A percentile compares a stretch with the other conserved stretches of the same genome.
Evolutionary conservation across 2,113 vertebrate genomes (phyloP).

Genomic region (Gymnogyps californianus): DNA sequence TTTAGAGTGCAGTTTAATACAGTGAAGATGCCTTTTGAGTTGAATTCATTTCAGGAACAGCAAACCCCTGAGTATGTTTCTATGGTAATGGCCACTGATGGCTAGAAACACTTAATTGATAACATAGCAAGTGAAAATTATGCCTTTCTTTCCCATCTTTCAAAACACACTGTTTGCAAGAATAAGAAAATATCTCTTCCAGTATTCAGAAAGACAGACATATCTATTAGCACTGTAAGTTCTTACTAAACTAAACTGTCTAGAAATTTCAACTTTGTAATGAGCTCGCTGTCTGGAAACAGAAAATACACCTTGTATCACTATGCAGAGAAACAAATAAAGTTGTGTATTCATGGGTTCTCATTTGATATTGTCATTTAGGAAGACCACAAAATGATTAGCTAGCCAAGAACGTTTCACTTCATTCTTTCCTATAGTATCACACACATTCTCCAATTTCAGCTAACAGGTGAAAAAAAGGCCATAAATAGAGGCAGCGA

Average conservation of each 20-base stretch:
- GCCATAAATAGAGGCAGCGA: not conserved
- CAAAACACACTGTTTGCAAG: not conserved
- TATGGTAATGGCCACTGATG: not conserved
- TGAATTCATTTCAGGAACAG: conserved; percentile 10
- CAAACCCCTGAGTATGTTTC: not conserved
- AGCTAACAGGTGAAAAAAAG: not conserved
- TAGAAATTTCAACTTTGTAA: not conserved
- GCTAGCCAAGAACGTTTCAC: not conserved
- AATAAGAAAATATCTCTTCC: not conserved
- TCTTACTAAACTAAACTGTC: not conserved
- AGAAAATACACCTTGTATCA: not conserved
- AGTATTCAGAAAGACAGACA: not conserved
- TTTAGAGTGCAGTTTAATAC: conserved; percentile 7
- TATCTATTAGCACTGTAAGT: not conserved
- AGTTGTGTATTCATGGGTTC: not conserved
- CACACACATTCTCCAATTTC: not conserved
- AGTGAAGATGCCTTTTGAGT: not conserved
- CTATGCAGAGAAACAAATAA: not conserved
- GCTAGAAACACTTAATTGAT: conserved; percentile 6
- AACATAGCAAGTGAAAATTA: conserved; percentile 22
- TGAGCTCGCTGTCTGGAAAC: not conserved
- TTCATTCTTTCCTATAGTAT: not conserved
- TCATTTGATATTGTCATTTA: not conserved
- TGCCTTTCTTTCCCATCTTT: not conserved
- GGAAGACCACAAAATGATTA: not conserved